phyloP scores from a whole-genome alignment of 2,888 invertebrate species.

The Tyria jacobaeae region DNA sequence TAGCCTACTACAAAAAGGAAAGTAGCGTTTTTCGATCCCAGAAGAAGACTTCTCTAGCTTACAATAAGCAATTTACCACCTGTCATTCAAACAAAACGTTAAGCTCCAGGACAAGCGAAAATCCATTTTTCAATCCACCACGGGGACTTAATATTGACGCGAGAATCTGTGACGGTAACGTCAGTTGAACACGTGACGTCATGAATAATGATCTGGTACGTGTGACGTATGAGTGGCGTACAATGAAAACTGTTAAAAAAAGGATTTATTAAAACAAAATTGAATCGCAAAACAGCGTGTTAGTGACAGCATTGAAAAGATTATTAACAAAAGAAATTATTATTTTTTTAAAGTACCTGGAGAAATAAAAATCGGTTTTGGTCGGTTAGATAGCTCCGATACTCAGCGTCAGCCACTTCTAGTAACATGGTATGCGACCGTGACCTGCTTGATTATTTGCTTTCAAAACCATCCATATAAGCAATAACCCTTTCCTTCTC shows the following conservation, averaged over 20 bases:
- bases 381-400: no score
- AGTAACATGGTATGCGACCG: no score
- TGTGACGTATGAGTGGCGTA: slow-evolving; percentile 36
- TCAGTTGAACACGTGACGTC: slow-evolving; percentile 50
- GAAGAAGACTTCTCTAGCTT: background rate
- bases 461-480: no score
- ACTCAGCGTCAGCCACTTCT: no score
- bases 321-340: slow-evolving; percentile 1
- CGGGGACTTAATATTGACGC: slow-evolving; percentile 39
- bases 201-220: slow-evolving; percentile 50
- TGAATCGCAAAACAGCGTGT: slow-evolving; percentile 17
- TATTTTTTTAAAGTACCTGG: no score
- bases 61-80: background rate
- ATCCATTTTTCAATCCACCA: slow-evolving; percentile 18
- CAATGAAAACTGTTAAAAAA: slow-evolving; percentile 28
- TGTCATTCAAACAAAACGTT: slow-evolving; percentile 21
- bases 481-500: no score
- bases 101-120: slow-evolving; percentile 13
- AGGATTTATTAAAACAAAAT: slow-evolving; percentile 32
- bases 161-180: slow-evolving; percentile 46
- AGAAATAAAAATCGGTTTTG: no score
- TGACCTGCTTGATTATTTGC: no score
- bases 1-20: no score
- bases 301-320: slow-evolving; percentile 1
- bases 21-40: slow-evolving; percentile 3